Percentiles rank a stretch among this genome's conserved stretches.
Evolutionary conservation across 2,113 vertebrate genomes (phyloP).

Genomic region (Hippocampus comes): DNA sequence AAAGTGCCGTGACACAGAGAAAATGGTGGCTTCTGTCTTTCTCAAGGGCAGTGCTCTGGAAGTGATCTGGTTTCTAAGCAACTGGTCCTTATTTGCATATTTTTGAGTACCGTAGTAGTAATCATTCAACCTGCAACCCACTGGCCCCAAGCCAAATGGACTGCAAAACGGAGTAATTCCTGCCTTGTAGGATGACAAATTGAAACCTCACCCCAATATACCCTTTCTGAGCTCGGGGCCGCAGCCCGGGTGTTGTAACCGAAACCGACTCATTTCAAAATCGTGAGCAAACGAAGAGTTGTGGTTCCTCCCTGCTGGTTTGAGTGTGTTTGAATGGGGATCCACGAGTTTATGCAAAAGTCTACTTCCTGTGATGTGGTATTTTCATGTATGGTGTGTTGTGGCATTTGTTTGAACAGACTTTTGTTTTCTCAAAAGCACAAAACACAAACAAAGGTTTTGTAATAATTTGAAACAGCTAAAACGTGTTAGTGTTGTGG

Average conservation of each 20-base stretch:
- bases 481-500: not conserved
- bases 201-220: not conserved
- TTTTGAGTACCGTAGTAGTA: not conserved
- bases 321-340: not conserved
- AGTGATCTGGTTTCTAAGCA: not conserved
- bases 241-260: not conserved
- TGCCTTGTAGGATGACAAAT: not conserved
- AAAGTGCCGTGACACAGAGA: too few species aligned
- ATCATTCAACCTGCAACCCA: not conserved
- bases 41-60: not conserved
- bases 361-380: not conserved
- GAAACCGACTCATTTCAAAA: not conserved
- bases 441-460: too few species aligned
- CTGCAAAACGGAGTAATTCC: not conserved
- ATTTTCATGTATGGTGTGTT: too few species aligned
- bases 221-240: not conserved
- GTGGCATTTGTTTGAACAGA: too few species aligned
- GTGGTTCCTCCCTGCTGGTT: not conserved
- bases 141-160: too few species aligned
- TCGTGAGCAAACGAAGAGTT: not conserved
- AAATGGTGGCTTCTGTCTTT: not conserved
- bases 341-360: not conserved
- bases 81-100: not conserved
- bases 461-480: too few species aligned
- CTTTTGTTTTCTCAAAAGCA: too few species aligned